Evolutionary conservation across 2,888 invertebrate genomes (phyloP).

Genomic region (Helobdella robusta): DNA sequence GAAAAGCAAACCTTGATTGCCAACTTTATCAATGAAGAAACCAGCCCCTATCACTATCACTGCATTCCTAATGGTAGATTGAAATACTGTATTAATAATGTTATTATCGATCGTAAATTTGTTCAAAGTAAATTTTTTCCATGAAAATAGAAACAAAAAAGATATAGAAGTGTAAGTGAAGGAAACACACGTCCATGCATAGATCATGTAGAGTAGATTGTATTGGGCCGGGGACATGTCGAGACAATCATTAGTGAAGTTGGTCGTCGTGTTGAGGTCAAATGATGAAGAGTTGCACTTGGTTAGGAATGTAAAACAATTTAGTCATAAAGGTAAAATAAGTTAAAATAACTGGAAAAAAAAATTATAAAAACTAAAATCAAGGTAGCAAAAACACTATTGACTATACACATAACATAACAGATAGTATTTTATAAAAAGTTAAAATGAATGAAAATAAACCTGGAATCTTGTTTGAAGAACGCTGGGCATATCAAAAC

Average conservation of each 20-base stretch:
- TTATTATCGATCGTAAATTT: no score
- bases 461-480: conserved; percentile 46
- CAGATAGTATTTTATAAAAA: not conserved
- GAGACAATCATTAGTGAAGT: conserved; percentile 45
- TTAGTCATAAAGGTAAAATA: no score
- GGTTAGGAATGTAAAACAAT: not conserved
- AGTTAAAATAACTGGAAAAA: no score
- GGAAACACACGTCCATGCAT: conserved; percentile 50
- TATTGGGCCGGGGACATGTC: conserved; percentile 47
- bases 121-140: not conserved
- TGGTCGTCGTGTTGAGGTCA: no score
- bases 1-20: conserved; percentile 44
- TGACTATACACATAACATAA: not conserved
- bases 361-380: no score
- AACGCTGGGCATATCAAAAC: conserved; percentile 52
- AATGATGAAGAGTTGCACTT: conserved; percentile 11
- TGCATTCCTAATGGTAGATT: conserved; percentile 44
- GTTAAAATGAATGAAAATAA: conserved; percentile 10
- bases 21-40: conserved; percentile 49
- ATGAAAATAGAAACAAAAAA: not conserved
- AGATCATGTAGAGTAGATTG: conserved; percentile 49
- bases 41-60: conserved; percentile 48
- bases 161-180: not conserved
- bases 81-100: no score
- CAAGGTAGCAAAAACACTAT: no score